Conservation (phyloP, 2,888 invertebrate species). For the Drosophila algonquin region DNA sequence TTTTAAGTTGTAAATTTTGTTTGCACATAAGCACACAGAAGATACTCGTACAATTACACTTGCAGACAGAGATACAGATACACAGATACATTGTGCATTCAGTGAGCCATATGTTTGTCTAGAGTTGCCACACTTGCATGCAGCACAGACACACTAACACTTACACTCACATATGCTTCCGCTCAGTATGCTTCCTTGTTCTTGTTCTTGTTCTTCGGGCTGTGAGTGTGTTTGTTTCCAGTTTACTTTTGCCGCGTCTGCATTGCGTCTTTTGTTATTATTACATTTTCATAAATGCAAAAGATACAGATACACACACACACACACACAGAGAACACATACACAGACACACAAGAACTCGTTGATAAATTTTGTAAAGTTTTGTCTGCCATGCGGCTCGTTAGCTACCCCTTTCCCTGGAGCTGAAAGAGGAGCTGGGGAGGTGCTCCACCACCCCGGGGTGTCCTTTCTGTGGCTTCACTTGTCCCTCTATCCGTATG, state of each 20-base stretch:
- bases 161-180: slow-evolving; percentile 53
- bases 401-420: slow-evolving; percentile 50
- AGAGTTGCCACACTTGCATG: slow-evolving; percentile 39
- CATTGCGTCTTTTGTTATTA: slow-evolving; percentile 79
- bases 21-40: slow-evolving; percentile 30
- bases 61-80: background rate
- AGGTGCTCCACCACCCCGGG: background rate
- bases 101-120: slow-evolving; percentile 63
- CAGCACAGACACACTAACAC: slow-evolving; percentile 19
- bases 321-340: slow-evolving; percentile 17
- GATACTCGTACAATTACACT: slow-evolving; percentile 4
- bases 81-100: slow-evolving; percentile 51
- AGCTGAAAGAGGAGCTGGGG: background rate
- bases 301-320: slow-evolving; percentile 44
- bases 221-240: slow-evolving; percentile 65
- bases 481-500: slow-evolving; percentile 8
- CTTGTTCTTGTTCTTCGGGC: slow-evolving; percentile 6
- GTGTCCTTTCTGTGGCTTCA: slow-evolving; percentile 55
- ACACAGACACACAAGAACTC: slow-evolving; percentile 29
- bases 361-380: slow-evolving; percentile 77
- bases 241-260: slow-evolving; percentile 68
- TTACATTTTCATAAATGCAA: slow-evolving; percentile 80
- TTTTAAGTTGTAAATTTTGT: slow-evolving; percentile 64
- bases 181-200: slow-evolving; percentile 6
- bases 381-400: slow-evolving; percentile 76